Evolutionary conservation across 2,797 vertebrate genomes (phyloP).

Genomic region (Neopelma chrysocephalum): DNA sequence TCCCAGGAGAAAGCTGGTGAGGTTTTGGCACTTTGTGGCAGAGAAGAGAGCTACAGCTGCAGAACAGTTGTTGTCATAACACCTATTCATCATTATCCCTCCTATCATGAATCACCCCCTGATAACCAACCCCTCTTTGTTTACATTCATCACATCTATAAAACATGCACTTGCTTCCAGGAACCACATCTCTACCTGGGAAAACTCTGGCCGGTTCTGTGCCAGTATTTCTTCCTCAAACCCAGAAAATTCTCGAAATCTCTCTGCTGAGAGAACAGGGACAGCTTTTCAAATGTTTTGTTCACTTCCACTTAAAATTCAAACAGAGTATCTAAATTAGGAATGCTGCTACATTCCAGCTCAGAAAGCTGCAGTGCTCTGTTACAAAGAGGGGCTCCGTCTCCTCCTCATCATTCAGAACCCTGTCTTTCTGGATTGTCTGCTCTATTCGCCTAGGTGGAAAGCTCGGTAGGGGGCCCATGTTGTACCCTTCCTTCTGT

Average conservation of each 20-base stretch:
- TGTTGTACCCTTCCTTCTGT: slow-evolving; percentile 43
- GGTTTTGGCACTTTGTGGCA: slow-evolving; percentile 54
- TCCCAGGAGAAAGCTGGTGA: slow-evolving; percentile 50
- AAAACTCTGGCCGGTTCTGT: not conserved
- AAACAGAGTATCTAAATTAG: slow-evolving; percentile 70
- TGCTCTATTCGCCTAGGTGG: not conserved
- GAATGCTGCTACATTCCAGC: slow-evolving; percentile 65
- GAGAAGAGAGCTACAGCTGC: slow-evolving; percentile 59
- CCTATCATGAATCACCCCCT: slow-evolving; percentile 50
- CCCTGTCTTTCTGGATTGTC: not conserved
- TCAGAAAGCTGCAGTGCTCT: slow-evolving; percentile 60
- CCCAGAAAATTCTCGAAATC: slow-evolving; percentile 60
- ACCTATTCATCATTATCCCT: slow-evolving; percentile 67
- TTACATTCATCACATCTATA: slow-evolving; percentile 27
- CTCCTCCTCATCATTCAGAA: slow-evolving; percentile 10
- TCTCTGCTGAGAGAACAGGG: slow-evolving; percentile 63
- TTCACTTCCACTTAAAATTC: slow-evolving; percentile 72
- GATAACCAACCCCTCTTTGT: slow-evolving; percentile 50
- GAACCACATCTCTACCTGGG: slow-evolving; percentile 32
- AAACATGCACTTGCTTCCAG: not conserved
- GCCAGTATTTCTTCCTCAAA: slow-evolving; percentile 14
- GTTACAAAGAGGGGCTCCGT: slow-evolving; percentile 50
- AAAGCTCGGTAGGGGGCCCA: not conserved
- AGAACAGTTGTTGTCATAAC: slow-evolving; percentile 66
- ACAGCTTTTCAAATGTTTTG: slow-evolving; percentile 72